Evolutionary conservation across 2,797 vertebrate genomes (phyloP), one percentile per base, ranked within the genome.

Genomic region (Paedocypris micromegethes): DNA sequence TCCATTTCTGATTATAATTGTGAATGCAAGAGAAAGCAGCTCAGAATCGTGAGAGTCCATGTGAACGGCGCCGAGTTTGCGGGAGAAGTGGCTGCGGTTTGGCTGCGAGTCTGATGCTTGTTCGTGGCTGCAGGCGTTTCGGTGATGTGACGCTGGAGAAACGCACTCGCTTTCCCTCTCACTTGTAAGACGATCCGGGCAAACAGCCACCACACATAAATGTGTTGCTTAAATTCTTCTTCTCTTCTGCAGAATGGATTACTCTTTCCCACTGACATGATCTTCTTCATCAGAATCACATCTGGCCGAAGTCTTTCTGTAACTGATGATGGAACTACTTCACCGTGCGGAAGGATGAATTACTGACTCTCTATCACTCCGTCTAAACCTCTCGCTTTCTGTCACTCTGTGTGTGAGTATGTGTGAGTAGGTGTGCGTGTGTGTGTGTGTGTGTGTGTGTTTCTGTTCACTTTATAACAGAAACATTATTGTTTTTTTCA

Each of bases 141-240:
- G 23, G 23, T 23, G 47, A 65, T 78, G 70, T 76, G 65, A 75
- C 66, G 23, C 23, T 23, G 23, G 23, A 78, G 49, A 67, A 77
- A 76, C 70, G 73, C 73, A 80, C 79, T 83, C 73, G 58, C 66
- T 70, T 62, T 66, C 57, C 41, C 56, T 55, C 44, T 52, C 61
- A 61, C 60, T 79, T 85, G 87, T 87, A 82, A 86, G 86, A 88
- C 85, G 82, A 73, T 80, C 83, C 84, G 88, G 87, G 88, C 88
- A 83, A 75, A 55, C 58, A 81, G 88, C 88, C 88, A 89, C 80
- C 83, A 80, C 81, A 83, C 87, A 90, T 87, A 85, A 86, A 86
- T 88, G 72, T 71, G 69, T 82, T 75, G 77, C 79, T 82, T 79
- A 87, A 86, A 87, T 54, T 73, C 78, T 86, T 83, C 78, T 78